phyloP scores from a whole-genome alignment of 2,797 vertebrate genomes.

The Bovichtus variegatus region DNA sequence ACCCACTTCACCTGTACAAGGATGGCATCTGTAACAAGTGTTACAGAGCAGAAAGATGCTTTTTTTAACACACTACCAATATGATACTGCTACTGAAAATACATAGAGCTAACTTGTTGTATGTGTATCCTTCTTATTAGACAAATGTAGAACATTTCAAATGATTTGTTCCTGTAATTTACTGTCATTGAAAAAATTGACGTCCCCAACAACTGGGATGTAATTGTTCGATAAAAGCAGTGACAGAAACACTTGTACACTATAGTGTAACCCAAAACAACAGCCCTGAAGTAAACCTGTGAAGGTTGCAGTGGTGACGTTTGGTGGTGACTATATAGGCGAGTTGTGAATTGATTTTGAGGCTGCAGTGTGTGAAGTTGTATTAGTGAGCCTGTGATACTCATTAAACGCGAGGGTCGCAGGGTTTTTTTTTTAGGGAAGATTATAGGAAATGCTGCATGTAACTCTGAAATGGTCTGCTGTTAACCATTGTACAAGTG shows the following conservation, averaged over 20 bases:
- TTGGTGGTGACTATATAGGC: not conserved
- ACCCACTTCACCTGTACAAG: constrained; percentile 37
- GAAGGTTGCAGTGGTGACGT: not conserved
- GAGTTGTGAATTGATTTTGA: constrained; percentile 5
- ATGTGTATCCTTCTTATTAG: too few species aligned
- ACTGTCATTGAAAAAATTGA: not conserved
- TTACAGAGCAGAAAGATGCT: constrained; percentile 1
- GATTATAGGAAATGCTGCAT: too few species aligned
- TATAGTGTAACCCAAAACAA: not conserved
- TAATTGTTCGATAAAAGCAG: not conserved
- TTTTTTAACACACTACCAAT: too few species aligned
- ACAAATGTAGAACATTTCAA: too few species aligned
- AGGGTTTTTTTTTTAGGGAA: too few species aligned
- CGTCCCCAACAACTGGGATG: not conserved
- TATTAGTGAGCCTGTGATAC: too few species aligned
- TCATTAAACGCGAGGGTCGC: too few species aligned
- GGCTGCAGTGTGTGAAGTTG: not conserved
- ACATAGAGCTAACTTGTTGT: not conserved
- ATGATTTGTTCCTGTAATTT: too few species aligned
- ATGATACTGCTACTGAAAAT: not conserved
- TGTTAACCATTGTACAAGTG: not conserved
- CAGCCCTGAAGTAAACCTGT: not conserved
- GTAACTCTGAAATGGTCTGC: not conserved
- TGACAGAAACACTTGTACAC: not conserved
- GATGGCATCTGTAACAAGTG: constrained; percentile 14